Evolutionary conservation across 2,888 invertebrate species (phyloP), one percentile per base, ranked within the genome.

Genomic region (Cylloceria caligata): DNA sequence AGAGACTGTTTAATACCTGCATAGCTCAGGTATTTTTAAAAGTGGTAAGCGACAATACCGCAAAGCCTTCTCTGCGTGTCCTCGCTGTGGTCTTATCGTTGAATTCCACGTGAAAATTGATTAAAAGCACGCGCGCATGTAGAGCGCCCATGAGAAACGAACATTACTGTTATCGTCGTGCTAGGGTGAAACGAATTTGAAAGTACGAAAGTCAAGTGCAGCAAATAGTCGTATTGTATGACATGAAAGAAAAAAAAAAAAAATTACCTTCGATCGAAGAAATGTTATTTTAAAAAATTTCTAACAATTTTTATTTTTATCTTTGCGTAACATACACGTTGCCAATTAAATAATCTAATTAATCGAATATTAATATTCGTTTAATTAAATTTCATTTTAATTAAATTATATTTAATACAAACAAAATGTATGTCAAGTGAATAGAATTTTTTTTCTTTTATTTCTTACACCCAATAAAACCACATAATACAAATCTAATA

Each of bases 81-180:
- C 52, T 21, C 42, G 69, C 24, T 4, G 16, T 13, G 3, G 64
- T 57, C 65, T 65, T 80, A 71, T 75, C 69, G 55, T 65, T 7
- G 19, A 52, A 42, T 81, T 81, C 16, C 60, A 60, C 71, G 67
- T 67, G 42, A 76, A 81, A 72, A 76, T 72, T 67, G 30, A 69
- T 69, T 57, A 39, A 6, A n/a, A 6, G 2, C 24, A 2, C 55
- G 4, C 21, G 36, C 19, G 47, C 47, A 27, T 47, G 34, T n/a
- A 0, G 7, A 24, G 19, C 47, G 7, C 45, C 13, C 45, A 30
- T 45, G 34, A 34, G 19, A 60, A 71, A 34, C 11, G 30, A 57
- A n/a, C 30, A 21, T 71, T 30, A 39, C 16, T 30, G 71, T 45
- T 71, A 71, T 60, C 71, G 45, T 34, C 7, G 16, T 27, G 1